phyloP scores from a whole-genome alignment of 2,888 invertebrate species.

The Hybos culiciformis region DNA sequence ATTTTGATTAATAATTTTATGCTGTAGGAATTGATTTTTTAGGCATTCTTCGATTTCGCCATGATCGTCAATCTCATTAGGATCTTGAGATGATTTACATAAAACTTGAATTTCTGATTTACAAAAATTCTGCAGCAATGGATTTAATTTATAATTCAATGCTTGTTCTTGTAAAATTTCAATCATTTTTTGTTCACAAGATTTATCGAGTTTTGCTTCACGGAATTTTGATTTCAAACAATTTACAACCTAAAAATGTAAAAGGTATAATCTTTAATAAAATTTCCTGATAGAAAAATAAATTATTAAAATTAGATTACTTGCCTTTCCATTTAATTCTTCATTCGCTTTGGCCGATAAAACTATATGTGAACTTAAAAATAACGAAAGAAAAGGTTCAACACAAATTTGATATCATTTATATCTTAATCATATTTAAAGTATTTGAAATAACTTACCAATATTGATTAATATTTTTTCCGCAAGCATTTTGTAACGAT shows the following conservation, averaged over 20 bases:
- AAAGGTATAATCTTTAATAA: too few species aligned
- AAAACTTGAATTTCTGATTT: constrained; percentile 54
- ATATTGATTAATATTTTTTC: constrained; percentile 63
- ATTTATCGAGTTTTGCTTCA: constrained; percentile 53
- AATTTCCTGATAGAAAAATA: too few species aligned
- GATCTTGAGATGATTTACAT: constrained; percentile 33
- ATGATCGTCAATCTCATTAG: constrained; percentile 31
- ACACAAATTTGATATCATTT: too few species aligned
- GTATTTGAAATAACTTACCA: too few species aligned
- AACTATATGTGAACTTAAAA: constrained; percentile 39
- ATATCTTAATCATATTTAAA: too few species aligned
- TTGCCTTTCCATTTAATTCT: constrained; percentile 63
- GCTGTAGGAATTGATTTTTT: constrained; percentile 64
- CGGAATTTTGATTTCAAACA: constrained; percentile 74
- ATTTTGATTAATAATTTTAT: constrained; percentile 55
- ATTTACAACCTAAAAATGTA: constrained; percentile 40
- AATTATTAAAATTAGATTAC: constrained; percentile 11
- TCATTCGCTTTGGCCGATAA: constrained; percentile 45
- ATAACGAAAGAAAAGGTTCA: too few species aligned
- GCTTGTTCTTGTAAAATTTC: constrained; percentile 76
- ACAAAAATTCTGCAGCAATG: constrained; percentile 70
- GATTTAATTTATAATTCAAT: constrained; percentile 80
- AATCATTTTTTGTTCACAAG: constrained; percentile 72
- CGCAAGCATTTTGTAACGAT: constrained; percentile 66
- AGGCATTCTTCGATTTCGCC: constrained; percentile 74